Percentiles rank a stretch among this genome's conserved stretches.
Evolutionary conservation across 2,113 vertebrate species (phyloP).

Genomic region (Eulacestoma nigropectus): DNA sequence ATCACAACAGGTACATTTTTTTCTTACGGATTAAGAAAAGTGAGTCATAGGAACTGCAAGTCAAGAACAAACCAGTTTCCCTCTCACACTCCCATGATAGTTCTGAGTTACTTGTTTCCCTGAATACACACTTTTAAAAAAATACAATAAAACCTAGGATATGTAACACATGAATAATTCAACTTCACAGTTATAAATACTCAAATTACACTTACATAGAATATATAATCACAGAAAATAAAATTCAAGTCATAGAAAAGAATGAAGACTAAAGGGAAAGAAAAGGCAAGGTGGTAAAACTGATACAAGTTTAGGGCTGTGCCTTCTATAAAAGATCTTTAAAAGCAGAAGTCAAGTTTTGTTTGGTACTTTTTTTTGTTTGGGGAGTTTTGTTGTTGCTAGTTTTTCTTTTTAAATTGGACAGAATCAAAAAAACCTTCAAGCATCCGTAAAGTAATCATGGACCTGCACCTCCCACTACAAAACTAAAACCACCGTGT

Average conservation of each 20-base stretch:
- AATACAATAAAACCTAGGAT: constrained; percentile 73
- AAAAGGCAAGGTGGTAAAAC: constrained; percentile 77
- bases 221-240: constrained; percentile 77
- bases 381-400: neutral
- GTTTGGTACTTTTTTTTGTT: neutral
- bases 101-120: constrained; percentile 71
- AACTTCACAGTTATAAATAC: constrained; percentile 98
- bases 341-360: constrained; percentile 33
- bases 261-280: constrained; percentile 72
- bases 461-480: constrained; percentile 13
- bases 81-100: constrained; percentile 50
- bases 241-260: constrained; percentile 90
- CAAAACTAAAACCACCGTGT: neutral
- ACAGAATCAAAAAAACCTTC: constrained; percentile 29
- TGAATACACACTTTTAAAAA: constrained; percentile 69
- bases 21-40: constrained; percentile 52
- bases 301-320: constrained; percentile 71
- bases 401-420: constrained; percentile 41
- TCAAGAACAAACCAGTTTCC: constrained; percentile 60
- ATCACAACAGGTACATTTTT: constrained; percentile 42
- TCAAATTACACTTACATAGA: constrained; percentile 84
- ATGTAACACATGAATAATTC: constrained; percentile 89
- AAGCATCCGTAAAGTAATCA: neutral
- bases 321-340: constrained; percentile 63
- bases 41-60: constrained; percentile 60